phyloP scores from a whole-genome alignment of 2,888 invertebrate species.

The Sialis fuliginosa region DNA sequence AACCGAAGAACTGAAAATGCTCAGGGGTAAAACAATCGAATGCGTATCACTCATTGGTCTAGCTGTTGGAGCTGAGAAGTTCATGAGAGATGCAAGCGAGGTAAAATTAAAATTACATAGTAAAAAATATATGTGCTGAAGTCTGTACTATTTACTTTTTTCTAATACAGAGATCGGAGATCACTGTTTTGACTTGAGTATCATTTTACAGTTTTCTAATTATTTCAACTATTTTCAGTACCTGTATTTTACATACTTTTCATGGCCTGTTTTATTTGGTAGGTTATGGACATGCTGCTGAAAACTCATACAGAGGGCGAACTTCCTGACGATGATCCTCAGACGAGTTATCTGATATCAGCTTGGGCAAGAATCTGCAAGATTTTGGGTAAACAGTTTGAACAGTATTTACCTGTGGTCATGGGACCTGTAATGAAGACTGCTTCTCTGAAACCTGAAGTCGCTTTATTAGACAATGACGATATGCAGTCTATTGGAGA shows the following conservation, averaged over 20 bases:
- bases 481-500: conserved; percentile 68
- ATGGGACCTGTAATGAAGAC: conserved; percentile 89
- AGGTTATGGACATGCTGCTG: conserved; percentile 70
- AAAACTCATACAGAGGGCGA: conserved; percentile 74
- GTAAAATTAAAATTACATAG: conserved; percentile 25
- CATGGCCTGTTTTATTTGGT: too few relatives aligned
- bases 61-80: conserved; percentile 69
- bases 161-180: too few relatives aligned
- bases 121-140: too few relatives aligned
- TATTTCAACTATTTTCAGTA: too few relatives aligned
- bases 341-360: conserved; percentile 92
- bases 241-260: too few relatives aligned
- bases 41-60: conserved; percentile 95
- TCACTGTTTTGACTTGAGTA: too few relatives aligned
- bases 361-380: conserved; percentile 99
- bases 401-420: conserved; percentile 84
- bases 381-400: conserved; percentile 57
- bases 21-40: conserved; percentile 96
- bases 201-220: too few relatives aligned
- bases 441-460: conserved; percentile 85
- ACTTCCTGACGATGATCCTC: conserved; percentile 88
- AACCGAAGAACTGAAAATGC: conserved; percentile 68
- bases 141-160: too few relatives aligned
- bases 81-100: conserved; percentile 80
- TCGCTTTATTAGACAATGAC: conserved; percentile 74